Evolutionary conservation across 2,888 invertebrate species (phyloP), one percentile per base, ranked within the genome.

Genomic region (Macroteleia sp.): DNA sequence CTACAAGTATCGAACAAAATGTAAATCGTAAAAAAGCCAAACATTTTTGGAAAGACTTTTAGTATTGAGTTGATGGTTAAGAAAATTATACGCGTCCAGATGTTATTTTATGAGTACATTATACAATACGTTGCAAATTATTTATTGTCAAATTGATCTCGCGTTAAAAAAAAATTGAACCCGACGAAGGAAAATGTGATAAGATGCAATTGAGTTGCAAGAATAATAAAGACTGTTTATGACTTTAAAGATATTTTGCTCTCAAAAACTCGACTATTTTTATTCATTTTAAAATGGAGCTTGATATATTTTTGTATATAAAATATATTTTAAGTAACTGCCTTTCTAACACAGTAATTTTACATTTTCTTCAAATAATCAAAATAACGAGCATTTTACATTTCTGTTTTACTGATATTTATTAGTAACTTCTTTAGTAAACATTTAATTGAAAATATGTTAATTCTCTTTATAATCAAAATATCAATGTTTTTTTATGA

Each of bases 11-110:
- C 14, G 36, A 36, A 20, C 4, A 36, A 36, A 52, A 14, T 9
- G 19, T 12, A 14, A 54, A 54, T 16, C 25, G 8, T 16, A 3
- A 19, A 25, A 16, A 28, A 39, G 48, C 9, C 19, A 41, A 32
- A 64, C 34, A 56, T 32, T 57, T 69, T 28, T 56, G 48, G 39
- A 44, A 67, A 67, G 67, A 76, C 57, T 76, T 56, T 69, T 69
- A 75, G 69, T 75, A 69, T 62, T 75, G 62, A 75, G 22, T n/a
- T 1, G 12, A 48, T 56, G 12, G 39, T 42, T 57, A 57, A 25
- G 25, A 56, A 44, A 56, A 52, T 62, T 41, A 41, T 41, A 64
- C 16, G n/a, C n/a, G n/a, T n/a, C n/a, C n/a, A n/a, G n/a, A n/a
- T 48, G 3, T 25, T 54, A 41, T 32, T 36, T 0, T 9, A 34